Percentiles rank a stretch among this genome's conserved stretches.
Evolutionary conservation across 2,797 vertebrate genomes (phyloP).

Genomic region (Parotocinclus haroldoi): DNA sequence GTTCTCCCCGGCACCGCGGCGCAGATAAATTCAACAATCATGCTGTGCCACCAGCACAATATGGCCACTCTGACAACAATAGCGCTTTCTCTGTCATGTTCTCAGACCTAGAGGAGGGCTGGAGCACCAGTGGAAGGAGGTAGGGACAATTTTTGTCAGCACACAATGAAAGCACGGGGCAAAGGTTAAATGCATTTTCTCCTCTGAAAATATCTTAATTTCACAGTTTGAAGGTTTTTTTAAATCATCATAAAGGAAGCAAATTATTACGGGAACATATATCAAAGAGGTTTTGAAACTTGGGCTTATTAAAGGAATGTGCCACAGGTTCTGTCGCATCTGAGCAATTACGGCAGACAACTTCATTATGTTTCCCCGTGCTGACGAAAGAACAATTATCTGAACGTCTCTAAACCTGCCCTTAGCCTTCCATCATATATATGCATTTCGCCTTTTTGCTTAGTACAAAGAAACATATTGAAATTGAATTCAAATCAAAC

Average conservation of each 20-base stretch:
- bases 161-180: constrained; percentile 25
- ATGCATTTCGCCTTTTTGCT: too few species aligned
- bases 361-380: too few species aligned
- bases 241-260: background rate
- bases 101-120: constrained; percentile 19
- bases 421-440: too few species aligned
- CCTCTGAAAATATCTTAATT: constrained; percentile 28
- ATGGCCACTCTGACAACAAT: constrained; percentile 59
- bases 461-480: too few species aligned
- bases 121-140: constrained; percentile 2
- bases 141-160: constrained; percentile 3
- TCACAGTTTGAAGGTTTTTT: constrained; percentile 15
- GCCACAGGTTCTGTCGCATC: too few species aligned
- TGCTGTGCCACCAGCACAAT: constrained; percentile 66
- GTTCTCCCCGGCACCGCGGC: constrained; percentile 56
- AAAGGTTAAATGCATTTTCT: constrained; percentile 37
- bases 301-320: background rate
- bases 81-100: constrained; percentile 48
- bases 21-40: constrained; percentile 68
- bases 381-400: too few species aligned
- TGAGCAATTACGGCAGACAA: too few species aligned
- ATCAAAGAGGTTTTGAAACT: too few species aligned
- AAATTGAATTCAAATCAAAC: too few species aligned
- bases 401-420: too few species aligned
- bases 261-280: background rate